Conservation (phyloP, 2,113 vertebrate genomes). For the Oncorhynchus gorbuscha region DNA sequence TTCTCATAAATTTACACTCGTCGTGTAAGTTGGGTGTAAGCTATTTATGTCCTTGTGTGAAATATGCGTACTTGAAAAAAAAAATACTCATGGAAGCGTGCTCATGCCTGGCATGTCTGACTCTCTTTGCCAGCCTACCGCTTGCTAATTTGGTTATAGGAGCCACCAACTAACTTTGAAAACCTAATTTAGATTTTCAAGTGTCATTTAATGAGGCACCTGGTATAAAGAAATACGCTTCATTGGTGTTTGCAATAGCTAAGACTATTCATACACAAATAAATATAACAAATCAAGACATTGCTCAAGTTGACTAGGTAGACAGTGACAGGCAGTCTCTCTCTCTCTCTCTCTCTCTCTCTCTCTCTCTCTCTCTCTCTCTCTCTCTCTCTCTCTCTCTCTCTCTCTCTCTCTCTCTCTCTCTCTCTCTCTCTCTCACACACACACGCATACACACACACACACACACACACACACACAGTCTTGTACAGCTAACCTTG, state of each 20-base stretch:
- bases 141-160: background rate
- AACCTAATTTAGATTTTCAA: background rate
- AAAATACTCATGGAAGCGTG: background rate
- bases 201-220: background rate
- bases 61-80: slow-evolving; percentile 2
- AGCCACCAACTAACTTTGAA: background rate
- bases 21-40: slow-evolving; percentile 3
- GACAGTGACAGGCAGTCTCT: background rate
- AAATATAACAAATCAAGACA: background rate
- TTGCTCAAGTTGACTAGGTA: background rate
- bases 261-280: background rate
- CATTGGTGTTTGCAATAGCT: no score
- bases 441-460: background rate
- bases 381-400: background rate
- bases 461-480: background rate
- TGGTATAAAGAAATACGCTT: no score
- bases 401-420: background rate
- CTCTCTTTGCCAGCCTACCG: background rate
- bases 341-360: no score
- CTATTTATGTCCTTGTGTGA: slow-evolving; percentile 6
- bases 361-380: background rate
- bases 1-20: background rate
- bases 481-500: no score
- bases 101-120: background rate
- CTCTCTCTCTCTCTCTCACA: background rate